Percentiles rank a stretch among this genome's conserved stretches.
Evolutionary conservation across 2,113 vertebrate genomes (phyloP).

Genomic region (Ammodramus savannarum): DNA sequence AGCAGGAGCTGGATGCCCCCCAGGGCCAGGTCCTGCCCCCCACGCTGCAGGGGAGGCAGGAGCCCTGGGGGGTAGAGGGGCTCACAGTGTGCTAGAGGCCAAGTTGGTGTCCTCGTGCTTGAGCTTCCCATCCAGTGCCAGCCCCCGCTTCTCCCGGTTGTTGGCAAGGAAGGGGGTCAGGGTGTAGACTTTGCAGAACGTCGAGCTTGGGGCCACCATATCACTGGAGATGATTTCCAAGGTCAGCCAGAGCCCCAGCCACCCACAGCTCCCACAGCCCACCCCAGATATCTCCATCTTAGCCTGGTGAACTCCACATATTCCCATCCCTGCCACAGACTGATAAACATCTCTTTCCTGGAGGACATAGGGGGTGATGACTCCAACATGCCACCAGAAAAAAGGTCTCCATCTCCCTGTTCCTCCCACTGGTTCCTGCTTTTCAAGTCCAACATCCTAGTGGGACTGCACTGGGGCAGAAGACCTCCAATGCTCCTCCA

Average conservation of each 20-base stretch:
- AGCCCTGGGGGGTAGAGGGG: background rate
- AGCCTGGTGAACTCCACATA: background rate
- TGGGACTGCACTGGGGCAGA: background rate
- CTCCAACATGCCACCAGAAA: background rate
- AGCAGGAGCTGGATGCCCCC: background rate
- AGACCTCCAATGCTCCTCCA: background rate
- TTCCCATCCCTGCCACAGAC: background rate
- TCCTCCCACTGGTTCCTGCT: background rate
- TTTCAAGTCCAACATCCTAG: background rate
- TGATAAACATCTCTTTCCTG: background rate
- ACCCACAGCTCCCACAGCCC: background rate
- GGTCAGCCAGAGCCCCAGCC: background rate
- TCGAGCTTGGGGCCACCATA: slow-evolving; percentile 88
- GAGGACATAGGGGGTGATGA: fast-evolving
- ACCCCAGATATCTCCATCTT: background rate
- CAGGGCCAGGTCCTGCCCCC: background rate
- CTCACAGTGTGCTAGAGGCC: slow-evolving; percentile 96
- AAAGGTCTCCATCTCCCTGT: background rate
- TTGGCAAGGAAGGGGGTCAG: slow-evolving; percentile 92
- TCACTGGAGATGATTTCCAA: slow-evolving; percentile 72
- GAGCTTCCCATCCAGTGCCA: slow-evolving; percentile 92
- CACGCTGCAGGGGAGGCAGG: background rate
- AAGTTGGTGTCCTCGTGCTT: slow-evolving; percentile 97
- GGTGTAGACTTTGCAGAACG: slow-evolving; percentile 95
- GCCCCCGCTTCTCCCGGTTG: slow-evolving; percentile 92